Evolutionary conservation across 2,113 vertebrate genomes (phyloP), one percentile per base, ranked within the genome.

Genomic region (Nesogale talazaci): DNA sequence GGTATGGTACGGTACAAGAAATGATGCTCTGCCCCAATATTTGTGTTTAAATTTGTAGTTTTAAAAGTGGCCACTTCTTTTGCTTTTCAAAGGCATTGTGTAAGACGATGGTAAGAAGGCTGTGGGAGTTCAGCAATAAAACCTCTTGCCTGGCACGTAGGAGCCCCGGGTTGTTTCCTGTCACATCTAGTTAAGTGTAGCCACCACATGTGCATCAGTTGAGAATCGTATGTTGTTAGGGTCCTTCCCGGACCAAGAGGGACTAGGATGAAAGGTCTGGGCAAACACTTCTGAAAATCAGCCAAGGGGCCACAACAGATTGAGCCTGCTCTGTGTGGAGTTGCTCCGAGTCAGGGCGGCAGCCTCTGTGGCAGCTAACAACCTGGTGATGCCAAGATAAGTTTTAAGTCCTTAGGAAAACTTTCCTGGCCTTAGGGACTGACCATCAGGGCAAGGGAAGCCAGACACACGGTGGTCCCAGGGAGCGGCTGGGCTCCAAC

Each of bases 401-500:
- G 27, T 1, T 20, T 77, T 20, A 22, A 61, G 36, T n/a, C 31
- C 65, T 57, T 27, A 1, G 75, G 42, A 61, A 46, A 31, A 11
- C 34, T 67, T 79, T 69, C 67, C 2, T 38, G 23, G 17, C 38
- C 56, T 40, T 19, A 15, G 78, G 80, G 36, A 2, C 74, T 6
- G 65, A 14, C 20, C 27, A 2, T 10, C 1, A 3, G 69, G 67
- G 86, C 15, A 61, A 79, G 59, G 7, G 84, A 79, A 38, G 83
- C 29, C 8, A 72, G 92, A 86, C 83, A 40, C 25, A 1, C 3
- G 10, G 69, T 7, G 77, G 77, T 82, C 65, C 46, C n/a, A 0
- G 0, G 65, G 29, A 89, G 85, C 96, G 97, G 95, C 94, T 94
- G 94, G 78, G 23, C 86, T 67, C 69, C 70, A n/a, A n/a, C 11